Percentiles rank a stretch among this genome's conserved stretches.
These are phyloP conservation scores for Thaumetopoea pityocampa DNA, from an alignment of 1,140 invertebrate species.

Conservation along the genomic window DNA sequence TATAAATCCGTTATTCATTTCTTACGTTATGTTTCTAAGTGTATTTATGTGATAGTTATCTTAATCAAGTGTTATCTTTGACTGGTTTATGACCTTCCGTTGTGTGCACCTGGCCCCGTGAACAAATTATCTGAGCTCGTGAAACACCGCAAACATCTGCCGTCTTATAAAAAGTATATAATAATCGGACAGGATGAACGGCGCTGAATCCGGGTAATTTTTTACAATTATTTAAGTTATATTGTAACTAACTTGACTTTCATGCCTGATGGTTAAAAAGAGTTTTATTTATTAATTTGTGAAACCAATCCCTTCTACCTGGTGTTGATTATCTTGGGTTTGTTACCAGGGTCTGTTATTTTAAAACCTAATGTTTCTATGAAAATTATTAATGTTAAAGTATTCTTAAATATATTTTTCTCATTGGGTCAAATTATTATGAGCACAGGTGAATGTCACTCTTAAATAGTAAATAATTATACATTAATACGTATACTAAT, in stretches of 20 bases:
- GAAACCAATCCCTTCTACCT: too few species aligned
- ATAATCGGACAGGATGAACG: conserved; percentile 79
- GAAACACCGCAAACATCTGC: conserved; percentile 27
- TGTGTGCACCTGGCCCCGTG: conserved; percentile 42
- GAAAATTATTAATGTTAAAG: too few species aligned
- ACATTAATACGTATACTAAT: too few species aligned
- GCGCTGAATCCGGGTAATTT: conserved; percentile 89
- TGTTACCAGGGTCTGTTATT: too few species aligned
- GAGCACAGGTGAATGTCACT: too few species aligned
- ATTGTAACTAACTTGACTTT: conserved; percentile 15
- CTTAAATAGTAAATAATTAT: too few species aligned
- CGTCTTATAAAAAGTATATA: conserved; percentile 22
- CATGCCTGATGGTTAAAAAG: conserved; percentile 7
- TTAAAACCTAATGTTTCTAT: too few species aligned
- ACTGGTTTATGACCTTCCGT: conserved; percentile 24
- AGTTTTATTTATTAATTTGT: neutral
- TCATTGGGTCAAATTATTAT: too few species aligned
- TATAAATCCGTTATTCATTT: conserved; percentile 54
- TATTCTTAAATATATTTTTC: too few species aligned
- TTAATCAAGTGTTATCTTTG: conserved; percentile 38
- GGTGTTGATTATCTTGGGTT: too few species aligned
- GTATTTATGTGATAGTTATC: conserved; percentile 41
- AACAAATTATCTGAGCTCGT: conserved; percentile 30
- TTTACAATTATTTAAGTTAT: conserved; percentile 16
- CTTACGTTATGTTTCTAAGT: conserved; percentile 54